Base-by-base conservation (phyloP, 2,113 vertebrate genomes). In the Anoura caudifer region DNA sequence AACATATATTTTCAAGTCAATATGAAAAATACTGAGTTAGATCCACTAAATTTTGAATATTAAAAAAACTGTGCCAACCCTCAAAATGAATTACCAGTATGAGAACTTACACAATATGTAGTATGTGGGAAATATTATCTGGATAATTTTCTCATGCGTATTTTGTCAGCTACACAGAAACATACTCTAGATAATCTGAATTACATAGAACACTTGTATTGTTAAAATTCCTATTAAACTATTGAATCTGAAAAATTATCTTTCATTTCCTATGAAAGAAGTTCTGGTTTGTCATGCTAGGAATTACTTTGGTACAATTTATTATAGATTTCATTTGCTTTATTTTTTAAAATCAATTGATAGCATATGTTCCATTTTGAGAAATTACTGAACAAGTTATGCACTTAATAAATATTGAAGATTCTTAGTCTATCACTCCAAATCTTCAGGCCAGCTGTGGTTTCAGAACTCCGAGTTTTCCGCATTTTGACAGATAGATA, bases 161-260 rank as follows among this genome's bases (percentile, higher is more conserved):
- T 93, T 91, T 54, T 91, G 12, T 93, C 43, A 87, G 4, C 69
- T 87, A 2, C 43, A n/a, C 26, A 16, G 45, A 94, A 84, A 83
- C 4, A 52, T 43, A 54, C 5, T 72, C 17, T 54, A 83, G n/a
- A 90, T 95, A 67, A 84, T 75, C 43, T 95, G 28, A 97, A 96
- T 93, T 95, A 96, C 87, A 95, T 91, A 89, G 19, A 67, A 31
- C 3, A 67, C 7, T 83, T 90, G 93, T 89, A 73, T 89, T 87
- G 33, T 59, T 95, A 38, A 38, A 82, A 70, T 61, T 93, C 47
- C 67, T 47, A 82, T 90, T 90, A 88, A 76, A 59, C 33, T 87
- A 95, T n/a, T 61, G 59, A 94, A n/a, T 90, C 7, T 72, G 36
- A 72, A 81, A 79, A 83, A 41, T 28, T 63, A 0, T 54, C 50